Percentiles rank a stretch among this genome's conserved stretches.
Conservation (phyloP, 2,113 vertebrate species). For the Cnemophilus loriae region DNA sequence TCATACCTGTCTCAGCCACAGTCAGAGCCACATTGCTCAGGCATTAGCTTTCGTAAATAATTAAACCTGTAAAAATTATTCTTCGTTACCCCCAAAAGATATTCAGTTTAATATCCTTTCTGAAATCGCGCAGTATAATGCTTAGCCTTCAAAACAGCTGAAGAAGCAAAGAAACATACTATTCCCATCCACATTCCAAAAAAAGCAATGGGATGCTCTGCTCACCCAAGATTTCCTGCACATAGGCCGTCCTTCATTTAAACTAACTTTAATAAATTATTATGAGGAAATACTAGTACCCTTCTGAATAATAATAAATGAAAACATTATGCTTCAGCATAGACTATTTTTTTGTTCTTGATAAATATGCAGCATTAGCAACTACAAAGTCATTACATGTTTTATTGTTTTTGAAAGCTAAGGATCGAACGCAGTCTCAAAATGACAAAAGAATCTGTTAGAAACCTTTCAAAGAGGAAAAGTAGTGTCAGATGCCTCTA, state of each 20-base stretch:
- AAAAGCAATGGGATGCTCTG: background rate
- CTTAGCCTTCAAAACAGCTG: background rate
- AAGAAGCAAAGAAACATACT: background rate
- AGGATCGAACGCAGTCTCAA: background rate
- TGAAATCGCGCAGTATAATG: background rate
- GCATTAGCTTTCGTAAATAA: background rate
- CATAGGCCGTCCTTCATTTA: background rate
- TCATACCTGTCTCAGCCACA: background rate
- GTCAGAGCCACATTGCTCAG: background rate
- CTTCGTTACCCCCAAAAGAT: background rate
- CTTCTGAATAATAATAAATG: conserved; percentile 37
- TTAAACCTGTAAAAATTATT: background rate
- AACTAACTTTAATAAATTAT: conserved; percentile 21
- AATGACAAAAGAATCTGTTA: background rate
- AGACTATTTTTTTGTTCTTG: background rate
- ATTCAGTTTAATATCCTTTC: background rate
- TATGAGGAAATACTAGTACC: background rate
- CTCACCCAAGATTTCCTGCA: background rate
- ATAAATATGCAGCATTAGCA: conserved; percentile 21
- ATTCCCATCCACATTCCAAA: background rate
- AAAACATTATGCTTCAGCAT: background rate
- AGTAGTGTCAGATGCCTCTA: background rate
- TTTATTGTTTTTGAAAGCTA: conserved; percentile 48
- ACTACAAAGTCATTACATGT: background rate
- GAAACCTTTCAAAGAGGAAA: conserved; percentile 1